phyloP scores from a whole-genome alignment of 2,113 vertebrate genomes.

The Lycaon pictus region DNA sequence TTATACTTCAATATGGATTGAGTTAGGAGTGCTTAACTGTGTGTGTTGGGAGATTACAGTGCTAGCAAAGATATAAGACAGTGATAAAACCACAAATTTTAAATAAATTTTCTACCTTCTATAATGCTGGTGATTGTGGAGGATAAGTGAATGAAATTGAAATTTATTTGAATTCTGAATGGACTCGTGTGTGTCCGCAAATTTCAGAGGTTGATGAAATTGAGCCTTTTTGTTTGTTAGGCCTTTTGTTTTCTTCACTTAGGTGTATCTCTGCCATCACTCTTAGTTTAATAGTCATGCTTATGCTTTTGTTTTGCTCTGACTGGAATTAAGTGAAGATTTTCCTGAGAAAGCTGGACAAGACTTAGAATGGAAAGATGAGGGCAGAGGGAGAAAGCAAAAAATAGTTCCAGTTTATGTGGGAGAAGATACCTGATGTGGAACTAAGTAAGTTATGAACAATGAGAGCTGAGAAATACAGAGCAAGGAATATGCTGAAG shows the following conservation, averaged over 20 bases:
- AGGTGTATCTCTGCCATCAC: not conserved
- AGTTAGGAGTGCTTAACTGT: not conserved
- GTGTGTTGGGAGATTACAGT: not conserved
- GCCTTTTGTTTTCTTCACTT: conserved; percentile 14
- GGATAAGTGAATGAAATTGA: not conserved
- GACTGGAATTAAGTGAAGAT: not conserved
- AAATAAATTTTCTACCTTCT: conserved; percentile 33
- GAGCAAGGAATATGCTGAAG: not conserved
- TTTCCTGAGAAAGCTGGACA: conserved; percentile 40
- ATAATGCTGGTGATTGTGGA: not conserved
- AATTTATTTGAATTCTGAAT: conserved; percentile 16
- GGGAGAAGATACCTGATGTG: not conserved
- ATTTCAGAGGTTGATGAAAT: not conserved
- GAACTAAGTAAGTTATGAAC: not conserved
- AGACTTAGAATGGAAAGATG: not conserved
- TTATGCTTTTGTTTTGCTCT: conserved; percentile 10
- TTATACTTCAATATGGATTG: not conserved
- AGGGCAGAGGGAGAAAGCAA: not conserved
- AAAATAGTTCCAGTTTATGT: not conserved
- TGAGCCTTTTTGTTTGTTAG: not conserved
- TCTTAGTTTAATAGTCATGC: not conserved
- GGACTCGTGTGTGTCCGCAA: not conserved
- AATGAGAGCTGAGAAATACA: not conserved
- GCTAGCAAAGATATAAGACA: not conserved
- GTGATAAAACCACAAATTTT: conserved; percentile 5